Base-by-base conservation (phyloP, 2,888 invertebrate species). In the Andrena hattorfiana region DNA sequence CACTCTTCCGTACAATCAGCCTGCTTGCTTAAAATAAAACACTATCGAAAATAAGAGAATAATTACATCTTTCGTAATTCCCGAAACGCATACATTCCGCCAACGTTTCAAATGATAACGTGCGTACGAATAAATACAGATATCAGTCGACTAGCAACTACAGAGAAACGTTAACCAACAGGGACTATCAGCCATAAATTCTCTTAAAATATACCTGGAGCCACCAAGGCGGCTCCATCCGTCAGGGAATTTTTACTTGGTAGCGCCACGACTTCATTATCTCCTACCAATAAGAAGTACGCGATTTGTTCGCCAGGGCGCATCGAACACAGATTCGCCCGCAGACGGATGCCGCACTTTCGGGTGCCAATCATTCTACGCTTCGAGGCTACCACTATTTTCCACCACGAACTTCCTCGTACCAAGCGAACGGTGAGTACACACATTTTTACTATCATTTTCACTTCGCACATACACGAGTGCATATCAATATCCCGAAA, bases 281-380 rank as follows among this genome's bases (percentile, higher is more conserved):
- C 76, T 71, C 32, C 35, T 62, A 63, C 72, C 67, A 85, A 82
- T 75, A 54, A 77, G 83, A 79, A 83, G 85, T 84, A 84, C 84
- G 54, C 80, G 75, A 72, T 49, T 77, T 63, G 85, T 83, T 83
- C 87, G 63, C 83, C 80, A 86, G 85, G 85, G 87, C 66, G 81
- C 84, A 68, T 77, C 76, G 67, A 28, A 59, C n/a, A 62, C 73
- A 70, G 75, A 81, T 80, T 73, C 72, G 56, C 28, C 30, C 73
- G 49, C 78, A 74, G 64, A 64, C 78, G 70, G 69, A 77, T 76
- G 54, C 59, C 74, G 42, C 62, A 49, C 77, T 85, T 83, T 75
- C 77, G 70, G 63, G 23, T 79, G 75, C 72, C 66, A 26, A 79
- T 68, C 72, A 67, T 76, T 70, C 28, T 20, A 8, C 48, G 62